phyloP scores from a whole-genome alignment of 2,888 invertebrate species.

The Tachystola acroxantha region DNA sequence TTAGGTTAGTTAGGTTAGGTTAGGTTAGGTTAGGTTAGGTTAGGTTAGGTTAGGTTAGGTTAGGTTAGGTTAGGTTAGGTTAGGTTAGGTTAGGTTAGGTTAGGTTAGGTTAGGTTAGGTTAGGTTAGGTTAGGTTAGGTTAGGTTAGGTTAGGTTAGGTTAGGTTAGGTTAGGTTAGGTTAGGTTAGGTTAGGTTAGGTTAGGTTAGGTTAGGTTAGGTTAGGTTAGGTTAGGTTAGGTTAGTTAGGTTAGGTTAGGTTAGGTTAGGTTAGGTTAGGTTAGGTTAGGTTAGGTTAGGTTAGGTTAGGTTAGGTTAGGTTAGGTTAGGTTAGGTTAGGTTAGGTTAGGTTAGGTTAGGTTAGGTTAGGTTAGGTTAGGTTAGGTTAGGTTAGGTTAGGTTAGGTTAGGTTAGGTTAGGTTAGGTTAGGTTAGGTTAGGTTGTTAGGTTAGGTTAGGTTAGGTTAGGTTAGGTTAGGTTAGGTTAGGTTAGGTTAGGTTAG shows the following conservation, averaged over 20 bases:
- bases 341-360: slow-evolving; percentile 13
- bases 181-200: slow-evolving; percentile 10
- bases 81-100: slow-evolving; percentile 7
- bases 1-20: slow-evolving; percentile 6
- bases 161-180: slow-evolving; percentile 11
- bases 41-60: slow-evolving; percentile 9
- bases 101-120: slow-evolving; percentile 9
- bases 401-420: slow-evolving; percentile 13
- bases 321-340: slow-evolving; percentile 13
- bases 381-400: slow-evolving; percentile 12
- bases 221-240: slow-evolving; percentile 9
- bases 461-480: slow-evolving; percentile 8
- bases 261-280: slow-evolving; percentile 10
- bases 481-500: slow-evolving; percentile 10
- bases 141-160: slow-evolving; percentile 10
- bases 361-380: slow-evolving; percentile 12
- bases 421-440: slow-evolving; percentile 14
- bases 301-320: slow-evolving; percentile 11
- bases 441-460: slow-evolving; percentile 14
- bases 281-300: slow-evolving; percentile 10
- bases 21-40: slow-evolving; percentile 6
- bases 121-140: slow-evolving; percentile 8
- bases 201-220: slow-evolving; percentile 10
- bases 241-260: slow-evolving; percentile 10
- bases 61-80: slow-evolving; percentile 9